A percentile compares a stretch with the other conserved stretches of the same genome.
Conservation (phyloP, 37 sponge, comb jelly and placozoan genomes). For the Cliona cf. orientalis region DNA sequence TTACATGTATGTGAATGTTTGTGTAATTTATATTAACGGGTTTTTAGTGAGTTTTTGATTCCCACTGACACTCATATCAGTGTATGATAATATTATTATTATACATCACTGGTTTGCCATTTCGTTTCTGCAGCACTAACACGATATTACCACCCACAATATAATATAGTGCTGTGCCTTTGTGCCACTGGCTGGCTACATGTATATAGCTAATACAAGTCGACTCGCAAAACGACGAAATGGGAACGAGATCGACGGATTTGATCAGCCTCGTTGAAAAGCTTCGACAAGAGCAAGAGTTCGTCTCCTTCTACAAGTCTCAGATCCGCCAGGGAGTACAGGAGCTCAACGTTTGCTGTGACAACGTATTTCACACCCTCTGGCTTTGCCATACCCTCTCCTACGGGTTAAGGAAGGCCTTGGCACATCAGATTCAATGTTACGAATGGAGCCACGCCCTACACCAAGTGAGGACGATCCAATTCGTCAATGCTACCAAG, state of each 20-base stretch:
- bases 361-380: conserved; percentile 48
- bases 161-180: too few relatives aligned
- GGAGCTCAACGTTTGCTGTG: conserved; percentile 43
- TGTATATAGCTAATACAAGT: too few relatives aligned
- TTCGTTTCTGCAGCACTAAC: too few relatives aligned
- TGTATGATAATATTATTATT: too few relatives aligned
- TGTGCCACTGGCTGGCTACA: too few relatives aligned
- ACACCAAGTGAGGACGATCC: background rate
- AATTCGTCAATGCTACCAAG: conserved; percentile 46
- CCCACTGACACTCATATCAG: too few relatives aligned
- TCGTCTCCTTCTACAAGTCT: conserved; percentile 31
- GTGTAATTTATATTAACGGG: too few relatives aligned
- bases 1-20: too few relatives aligned
- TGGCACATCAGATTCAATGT: conserved; percentile 8
- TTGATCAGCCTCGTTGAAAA: conserved; percentile 38
- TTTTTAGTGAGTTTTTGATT: too few relatives aligned
- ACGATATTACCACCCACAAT: too few relatives aligned
- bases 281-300: conserved; percentile 60
- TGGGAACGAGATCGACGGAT: conserved; percentile 4
- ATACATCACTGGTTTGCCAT: too few relatives aligned
- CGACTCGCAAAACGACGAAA: too few relatives aligned
- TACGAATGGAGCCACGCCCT: conserved; percentile 44
- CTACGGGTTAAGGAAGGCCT: conserved; percentile 16
- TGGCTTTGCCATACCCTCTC: conserved; percentile 53
- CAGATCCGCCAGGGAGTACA: conserved; percentile 19